Percentiles rank a stretch among this genome's conserved stretches.
Conservation (phyloP, 1,140 invertebrate genomes). For the Papilio glaucus region DNA sequence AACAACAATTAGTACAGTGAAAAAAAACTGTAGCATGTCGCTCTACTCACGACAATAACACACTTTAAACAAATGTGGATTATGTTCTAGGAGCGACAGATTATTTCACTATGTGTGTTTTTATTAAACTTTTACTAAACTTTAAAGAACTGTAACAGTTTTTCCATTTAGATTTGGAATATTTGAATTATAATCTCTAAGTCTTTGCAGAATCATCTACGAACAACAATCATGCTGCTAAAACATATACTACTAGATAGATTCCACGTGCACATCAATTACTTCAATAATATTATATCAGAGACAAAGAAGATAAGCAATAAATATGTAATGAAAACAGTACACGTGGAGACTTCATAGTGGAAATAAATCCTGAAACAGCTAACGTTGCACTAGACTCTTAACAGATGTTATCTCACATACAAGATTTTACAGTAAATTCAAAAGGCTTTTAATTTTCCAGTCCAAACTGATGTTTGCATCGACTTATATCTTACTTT, state of each 20-base stretch:
- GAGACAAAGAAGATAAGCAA: not conserved
- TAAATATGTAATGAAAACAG: not conserved
- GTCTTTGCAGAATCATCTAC: constrained; percentile 57
- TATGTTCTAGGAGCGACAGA: not conserved
- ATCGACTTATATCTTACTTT: not conserved
- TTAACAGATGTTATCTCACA: not conserved
- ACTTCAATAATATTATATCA: not conserved
- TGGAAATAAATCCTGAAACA: constrained; percentile 30
- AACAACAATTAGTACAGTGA: constrained; percentile 40
- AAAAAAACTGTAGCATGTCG: constrained; percentile 38
- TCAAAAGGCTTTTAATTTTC: not conserved
- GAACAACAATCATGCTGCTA: constrained; percentile 77
- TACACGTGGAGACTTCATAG: constrained; percentile 8
- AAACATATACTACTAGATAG: constrained; percentile 56
- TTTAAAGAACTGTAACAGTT: not conserved
- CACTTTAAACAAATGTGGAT: not conserved
- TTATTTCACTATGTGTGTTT: not conserved
- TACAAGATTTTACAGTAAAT: not conserved
- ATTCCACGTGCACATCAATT: constrained; percentile 47
- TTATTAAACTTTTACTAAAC: not conserved
- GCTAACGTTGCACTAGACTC: constrained; percentile 27
- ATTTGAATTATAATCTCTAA: constrained; percentile 40
- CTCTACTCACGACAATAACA: not conserved
- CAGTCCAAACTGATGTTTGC: constrained; percentile 17
- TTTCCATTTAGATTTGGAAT: not conserved